phyloP scores from a whole-genome alignment of 1,140 invertebrate genomes.

The Lamellibrachia luymesi region DNA sequence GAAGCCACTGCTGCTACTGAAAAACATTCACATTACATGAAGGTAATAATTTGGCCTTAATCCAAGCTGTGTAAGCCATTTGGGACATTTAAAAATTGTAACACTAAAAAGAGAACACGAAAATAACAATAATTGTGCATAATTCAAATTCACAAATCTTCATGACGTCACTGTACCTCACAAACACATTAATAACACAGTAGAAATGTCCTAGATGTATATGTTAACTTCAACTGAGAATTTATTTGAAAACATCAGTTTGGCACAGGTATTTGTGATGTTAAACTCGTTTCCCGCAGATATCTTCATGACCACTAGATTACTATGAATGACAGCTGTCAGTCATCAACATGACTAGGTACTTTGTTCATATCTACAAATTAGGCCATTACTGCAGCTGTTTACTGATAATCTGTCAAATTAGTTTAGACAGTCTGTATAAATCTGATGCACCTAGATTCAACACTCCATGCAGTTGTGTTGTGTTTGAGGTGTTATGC shows the following conservation, averaged over 20 bases:
- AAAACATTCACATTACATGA: too few species aligned
- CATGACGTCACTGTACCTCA: neutral
- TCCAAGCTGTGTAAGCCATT: neutral
- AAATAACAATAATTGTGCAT: neutral
- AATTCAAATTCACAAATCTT: neutral
- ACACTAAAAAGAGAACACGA: neutral
- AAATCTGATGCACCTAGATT: neutral
- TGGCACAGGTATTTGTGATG: neutral
- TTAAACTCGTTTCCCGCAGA: neutral
- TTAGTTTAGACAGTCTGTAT: neutral
- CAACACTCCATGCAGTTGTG: neutral
- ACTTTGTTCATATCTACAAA: neutral
- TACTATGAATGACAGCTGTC: neutral
- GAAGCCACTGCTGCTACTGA: neutral
- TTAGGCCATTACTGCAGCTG: neutral
- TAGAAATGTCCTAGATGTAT: neutral
- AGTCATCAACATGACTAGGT: neutral
- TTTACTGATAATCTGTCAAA: neutral
- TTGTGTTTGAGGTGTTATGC: neutral
- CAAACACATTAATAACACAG: too few species aligned
- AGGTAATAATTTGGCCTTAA: neutral
- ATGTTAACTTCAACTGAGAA: neutral
- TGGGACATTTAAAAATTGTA: neutral
- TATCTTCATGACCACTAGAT: too few species aligned
- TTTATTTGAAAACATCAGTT: neutral